A percentile compares a stretch with the other conserved stretches of the same genome.
These are phyloP conservation scores for Drosophila watanabei DNA, from an alignment of 1,140 invertebrate genomes.

Conservation along the genomic window DNA sequence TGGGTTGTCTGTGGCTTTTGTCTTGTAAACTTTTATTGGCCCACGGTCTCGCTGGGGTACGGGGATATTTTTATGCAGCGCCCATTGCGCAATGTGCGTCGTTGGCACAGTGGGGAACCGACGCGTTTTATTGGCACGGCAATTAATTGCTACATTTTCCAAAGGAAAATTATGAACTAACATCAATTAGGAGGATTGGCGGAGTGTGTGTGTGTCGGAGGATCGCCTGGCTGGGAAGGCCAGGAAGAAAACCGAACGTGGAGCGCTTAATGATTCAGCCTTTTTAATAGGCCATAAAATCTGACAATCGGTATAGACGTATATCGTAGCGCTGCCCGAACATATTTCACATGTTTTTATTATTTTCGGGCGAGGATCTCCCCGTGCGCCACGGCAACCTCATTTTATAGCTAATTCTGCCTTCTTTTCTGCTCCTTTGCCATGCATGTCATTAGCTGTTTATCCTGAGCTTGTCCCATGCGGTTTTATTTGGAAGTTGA, in stretches of 20 bases:
- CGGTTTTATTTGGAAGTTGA: slow-evolving; percentile 74
- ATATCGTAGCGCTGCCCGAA: slow-evolving; percentile 66
- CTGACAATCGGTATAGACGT: slow-evolving; percentile 75
- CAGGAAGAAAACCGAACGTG: slow-evolving; percentile 50
- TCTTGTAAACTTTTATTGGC: slow-evolving; percentile 83
- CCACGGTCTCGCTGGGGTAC: slow-evolving; percentile 30
- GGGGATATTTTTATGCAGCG: slow-evolving; percentile 46
- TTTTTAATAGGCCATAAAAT: slow-evolving; percentile 84
- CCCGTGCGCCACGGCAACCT: slow-evolving; percentile 30
- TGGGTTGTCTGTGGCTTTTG: slow-evolving; percentile 35
- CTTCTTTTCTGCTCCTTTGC: slow-evolving; percentile 35
- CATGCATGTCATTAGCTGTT: slow-evolving; percentile 57
- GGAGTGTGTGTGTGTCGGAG: slow-evolving; percentile 12
- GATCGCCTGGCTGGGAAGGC: slow-evolving; percentile 25
- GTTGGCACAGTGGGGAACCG: slow-evolving; percentile 74
- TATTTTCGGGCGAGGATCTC: slow-evolving; percentile 65
- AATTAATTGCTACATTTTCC: slow-evolving; percentile 84
- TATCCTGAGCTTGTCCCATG: slow-evolving; percentile 56
- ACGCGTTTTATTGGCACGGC: slow-evolving; percentile 82
- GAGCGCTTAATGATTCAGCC: slow-evolving; percentile 79
- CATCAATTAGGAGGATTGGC: slow-evolving; percentile 77
- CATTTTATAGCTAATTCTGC: slow-evolving; percentile 60
- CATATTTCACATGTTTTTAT: slow-evolving; percentile 83
- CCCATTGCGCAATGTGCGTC: slow-evolving; percentile 79
- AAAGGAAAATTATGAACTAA: slow-evolving; percentile 84